Percentiles rank a stretch among this genome's conserved stretches.
phyloP scores from a whole-genome alignment of 92 coral and sea anemone species.

The Parazoanthus atlanticus region DNA sequence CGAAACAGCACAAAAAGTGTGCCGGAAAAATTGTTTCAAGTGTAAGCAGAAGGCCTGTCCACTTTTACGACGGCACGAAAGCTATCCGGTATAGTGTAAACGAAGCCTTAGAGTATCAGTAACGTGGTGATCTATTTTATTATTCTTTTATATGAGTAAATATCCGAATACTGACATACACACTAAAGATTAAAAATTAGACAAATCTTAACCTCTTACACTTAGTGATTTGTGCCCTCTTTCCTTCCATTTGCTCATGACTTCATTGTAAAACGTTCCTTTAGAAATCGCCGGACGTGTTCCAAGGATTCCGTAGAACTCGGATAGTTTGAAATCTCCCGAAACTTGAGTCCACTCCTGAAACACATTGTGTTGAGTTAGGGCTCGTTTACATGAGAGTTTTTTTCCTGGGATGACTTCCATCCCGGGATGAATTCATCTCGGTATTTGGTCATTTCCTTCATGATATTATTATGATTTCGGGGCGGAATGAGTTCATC shows the following conservation, averaged over 20 bases:
- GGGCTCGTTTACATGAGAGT: too few relatives aligned
- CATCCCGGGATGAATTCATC: too few relatives aligned
- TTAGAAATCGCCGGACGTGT: conserved; percentile 64
- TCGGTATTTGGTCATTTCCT: too few relatives aligned
- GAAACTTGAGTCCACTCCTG: conserved; percentile 64
- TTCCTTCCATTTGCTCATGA: conserved; percentile 49
- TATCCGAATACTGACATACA: background rate
- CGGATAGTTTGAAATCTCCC: conserved; percentile 59
- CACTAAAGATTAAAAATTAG: background rate
- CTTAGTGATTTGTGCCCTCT: conserved; percentile 48
- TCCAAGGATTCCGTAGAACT: conserved; percentile 64
- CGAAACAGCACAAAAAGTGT: too few relatives aligned
- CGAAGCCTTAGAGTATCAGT: background rate
- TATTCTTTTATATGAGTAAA: background rate
- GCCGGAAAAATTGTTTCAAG: too few relatives aligned
- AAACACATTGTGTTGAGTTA: background rate
- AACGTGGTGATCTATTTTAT: too few relatives aligned
- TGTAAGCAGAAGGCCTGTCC: too few relatives aligned
- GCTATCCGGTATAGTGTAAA: too few relatives aligned
- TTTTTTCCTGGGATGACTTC: too few relatives aligned
- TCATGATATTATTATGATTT: too few relatives aligned
- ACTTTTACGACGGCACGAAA: too few relatives aligned
- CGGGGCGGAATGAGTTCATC: too few relatives aligned
- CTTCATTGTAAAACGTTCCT: conserved; percentile 48
- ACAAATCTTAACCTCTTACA: conserved; percentile 30